Evolutionary conservation across 2,888 invertebrate genomes (phyloP).

Genomic region (Megalurothrips usitatus): DNA sequence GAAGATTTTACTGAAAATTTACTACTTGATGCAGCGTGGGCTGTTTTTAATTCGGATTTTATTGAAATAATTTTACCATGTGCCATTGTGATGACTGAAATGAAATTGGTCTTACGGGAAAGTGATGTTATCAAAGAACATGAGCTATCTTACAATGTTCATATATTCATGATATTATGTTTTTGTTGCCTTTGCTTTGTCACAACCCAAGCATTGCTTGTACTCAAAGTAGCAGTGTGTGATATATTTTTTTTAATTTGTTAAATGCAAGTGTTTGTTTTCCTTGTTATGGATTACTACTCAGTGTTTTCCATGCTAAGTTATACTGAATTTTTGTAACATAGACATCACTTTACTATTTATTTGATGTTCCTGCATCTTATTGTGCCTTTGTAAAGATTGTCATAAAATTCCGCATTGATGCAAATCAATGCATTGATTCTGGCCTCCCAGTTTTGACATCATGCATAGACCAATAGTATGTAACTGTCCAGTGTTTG

Average conservation of each 20-base stretch:
- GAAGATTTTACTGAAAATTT: too few species aligned
- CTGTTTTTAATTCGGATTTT: neutral
- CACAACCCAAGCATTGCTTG: conserved; percentile 6
- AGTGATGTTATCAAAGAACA: neutral
- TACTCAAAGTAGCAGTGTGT: neutral
- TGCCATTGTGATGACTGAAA: conserved; percentile 18
- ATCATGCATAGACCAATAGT: too few species aligned
- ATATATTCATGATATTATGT: neutral
- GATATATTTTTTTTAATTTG: neutral
- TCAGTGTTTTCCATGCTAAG: too few species aligned
- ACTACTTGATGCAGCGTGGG: neutral
- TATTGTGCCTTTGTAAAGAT: conserved; percentile 3
- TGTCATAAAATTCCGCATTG: too few species aligned
- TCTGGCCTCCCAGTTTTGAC: too few species aligned
- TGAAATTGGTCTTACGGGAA: neutral
- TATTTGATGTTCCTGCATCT: neutral
- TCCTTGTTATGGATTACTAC: neutral
- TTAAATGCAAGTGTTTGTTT: neutral
- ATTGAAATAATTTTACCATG: neutral
- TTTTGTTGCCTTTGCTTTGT: neutral
- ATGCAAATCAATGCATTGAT: too few species aligned
- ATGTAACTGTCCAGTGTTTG: too few species aligned
- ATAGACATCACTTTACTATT: neutral
- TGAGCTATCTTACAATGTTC: neutral
- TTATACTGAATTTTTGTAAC: neutral